Evolutionary conservation across 1,140 invertebrate genomes (phyloP).

Genomic region (Psix sp.): DNA sequence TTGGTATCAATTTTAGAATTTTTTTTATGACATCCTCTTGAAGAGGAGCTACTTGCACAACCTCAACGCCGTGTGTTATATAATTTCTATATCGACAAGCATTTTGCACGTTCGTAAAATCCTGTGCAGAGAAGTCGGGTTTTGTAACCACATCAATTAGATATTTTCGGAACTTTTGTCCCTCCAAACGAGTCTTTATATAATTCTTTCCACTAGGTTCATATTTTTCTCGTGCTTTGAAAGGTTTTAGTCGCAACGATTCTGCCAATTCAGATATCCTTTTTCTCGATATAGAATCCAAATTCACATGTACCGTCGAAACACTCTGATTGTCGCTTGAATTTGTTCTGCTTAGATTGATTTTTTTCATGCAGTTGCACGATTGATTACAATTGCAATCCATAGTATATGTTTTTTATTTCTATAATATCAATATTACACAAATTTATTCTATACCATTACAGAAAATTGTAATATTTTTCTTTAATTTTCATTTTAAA

Average conservation of each 20-base stretch:
- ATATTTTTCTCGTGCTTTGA: slow-evolving; percentile 37
- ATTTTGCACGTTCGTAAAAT: slow-evolving; percentile 79
- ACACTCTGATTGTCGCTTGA: slow-evolving; percentile 8
- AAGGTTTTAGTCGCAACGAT: slow-evolving; percentile 29
- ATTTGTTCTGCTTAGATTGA: not conserved
- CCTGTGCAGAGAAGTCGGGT: slow-evolving; percentile 63
- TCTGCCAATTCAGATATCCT: slow-evolving; percentile 44
- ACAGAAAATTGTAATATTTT: too few species aligned
- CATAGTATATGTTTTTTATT: too few species aligned
- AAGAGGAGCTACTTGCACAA: slow-evolving; percentile 88
- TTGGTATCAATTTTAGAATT: slow-evolving; percentile 76
- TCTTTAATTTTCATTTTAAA: too few species aligned
- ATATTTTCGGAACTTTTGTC: slow-evolving; percentile 75
- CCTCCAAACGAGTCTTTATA: slow-evolving; percentile 46
- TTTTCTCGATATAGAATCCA: too few species aligned
- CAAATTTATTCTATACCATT: too few species aligned
- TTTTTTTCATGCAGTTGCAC: too few species aligned
- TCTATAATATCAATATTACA: too few species aligned
- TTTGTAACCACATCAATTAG: slow-evolving; percentile 85
- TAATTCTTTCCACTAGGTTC: slow-evolving; percentile 34
- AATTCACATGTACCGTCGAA: too few species aligned
- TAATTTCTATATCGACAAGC: slow-evolving; percentile 92
- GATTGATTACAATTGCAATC: too few species aligned
- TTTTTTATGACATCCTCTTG: slow-evolving; percentile 80
- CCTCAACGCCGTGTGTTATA: slow-evolving; percentile 91